Evolutionary conservation across 2,113 vertebrate species (phyloP).

Genomic region (Grus americana): DNA sequence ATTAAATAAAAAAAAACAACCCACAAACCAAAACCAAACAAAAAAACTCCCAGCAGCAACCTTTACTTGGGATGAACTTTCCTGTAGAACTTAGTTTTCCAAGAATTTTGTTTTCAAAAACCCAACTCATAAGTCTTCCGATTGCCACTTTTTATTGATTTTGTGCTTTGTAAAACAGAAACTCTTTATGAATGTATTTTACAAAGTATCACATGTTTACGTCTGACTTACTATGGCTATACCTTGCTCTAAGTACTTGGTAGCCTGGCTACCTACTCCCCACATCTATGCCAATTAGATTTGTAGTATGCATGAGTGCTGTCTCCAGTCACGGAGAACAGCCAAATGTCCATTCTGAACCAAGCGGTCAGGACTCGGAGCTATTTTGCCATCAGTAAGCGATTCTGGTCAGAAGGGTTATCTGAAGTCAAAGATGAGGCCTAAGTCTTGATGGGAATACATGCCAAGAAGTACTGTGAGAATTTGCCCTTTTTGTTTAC

Average conservation of each 20-base stretch:
- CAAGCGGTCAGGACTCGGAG: accelerated
- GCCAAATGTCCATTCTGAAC: not conserved
- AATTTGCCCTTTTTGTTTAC: not conserved
- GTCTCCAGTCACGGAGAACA: accelerated
- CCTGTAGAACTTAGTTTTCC: not conserved
- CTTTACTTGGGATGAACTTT: not conserved
- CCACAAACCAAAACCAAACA: too few relatives aligned
- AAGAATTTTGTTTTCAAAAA: not conserved
- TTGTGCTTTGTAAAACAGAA: not conserved
- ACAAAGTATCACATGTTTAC: not conserved
- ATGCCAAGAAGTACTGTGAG: not conserved
- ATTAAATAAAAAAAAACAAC: not conserved
- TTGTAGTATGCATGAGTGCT: not conserved
- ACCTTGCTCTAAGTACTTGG: not conserved
- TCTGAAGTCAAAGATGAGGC: not conserved
- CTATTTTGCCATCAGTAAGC: not conserved
- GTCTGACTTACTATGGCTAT: not conserved
- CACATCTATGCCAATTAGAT: not conserved
- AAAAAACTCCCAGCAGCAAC: too few relatives aligned
- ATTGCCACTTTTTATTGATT: not conserved
- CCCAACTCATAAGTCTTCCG: not conserved
- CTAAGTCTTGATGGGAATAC: not conserved
- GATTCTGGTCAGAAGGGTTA: not conserved
- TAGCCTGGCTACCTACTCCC: not conserved
- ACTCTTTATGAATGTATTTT: not conserved